phyloP scores from a whole-genome alignment of 1,140 invertebrate genomes.

The Mesaphorura yosii region DNA sequence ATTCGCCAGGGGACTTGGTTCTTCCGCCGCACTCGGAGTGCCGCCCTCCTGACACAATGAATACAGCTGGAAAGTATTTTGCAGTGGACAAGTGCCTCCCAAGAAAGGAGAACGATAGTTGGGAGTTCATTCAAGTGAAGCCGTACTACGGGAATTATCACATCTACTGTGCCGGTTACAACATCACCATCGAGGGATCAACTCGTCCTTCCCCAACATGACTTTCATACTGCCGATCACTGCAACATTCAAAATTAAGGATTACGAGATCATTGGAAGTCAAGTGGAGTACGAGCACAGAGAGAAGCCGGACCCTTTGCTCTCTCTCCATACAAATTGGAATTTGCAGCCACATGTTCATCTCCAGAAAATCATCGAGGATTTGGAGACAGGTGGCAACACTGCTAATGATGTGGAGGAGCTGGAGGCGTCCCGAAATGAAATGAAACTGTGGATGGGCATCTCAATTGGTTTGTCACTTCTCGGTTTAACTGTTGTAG shows the following conservation, averaged over 20 bases:
- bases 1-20: too few relatives aligned
- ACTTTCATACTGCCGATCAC: neutral
- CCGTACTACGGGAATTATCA: neutral
- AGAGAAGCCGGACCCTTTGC: conserved; percentile 1
- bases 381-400: neutral
- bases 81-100: neutral
- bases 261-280: neutral
- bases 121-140: conserved; percentile 8
- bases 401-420: neutral
- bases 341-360: conserved; percentile 4
- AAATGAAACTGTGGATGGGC: too few relatives aligned
- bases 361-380: neutral
- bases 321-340: conserved; percentile 4
- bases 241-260: conserved; percentile 4
- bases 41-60: neutral
- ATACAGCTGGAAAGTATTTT: too few relatives aligned
- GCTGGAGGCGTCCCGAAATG: neutral
- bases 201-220: neutral
- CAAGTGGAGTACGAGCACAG: neutral
- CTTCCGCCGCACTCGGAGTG: neutral
- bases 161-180: neutral
- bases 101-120: neutral
- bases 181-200: conserved; percentile 1
- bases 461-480: too few relatives aligned
- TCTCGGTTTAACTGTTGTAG: too few relatives aligned